Percentiles rank a stretch among this genome's conserved stretches.
phyloP scores from a whole-genome alignment of 2,888 invertebrate species.

The Lepeophtheirus nordmannii region DNA sequence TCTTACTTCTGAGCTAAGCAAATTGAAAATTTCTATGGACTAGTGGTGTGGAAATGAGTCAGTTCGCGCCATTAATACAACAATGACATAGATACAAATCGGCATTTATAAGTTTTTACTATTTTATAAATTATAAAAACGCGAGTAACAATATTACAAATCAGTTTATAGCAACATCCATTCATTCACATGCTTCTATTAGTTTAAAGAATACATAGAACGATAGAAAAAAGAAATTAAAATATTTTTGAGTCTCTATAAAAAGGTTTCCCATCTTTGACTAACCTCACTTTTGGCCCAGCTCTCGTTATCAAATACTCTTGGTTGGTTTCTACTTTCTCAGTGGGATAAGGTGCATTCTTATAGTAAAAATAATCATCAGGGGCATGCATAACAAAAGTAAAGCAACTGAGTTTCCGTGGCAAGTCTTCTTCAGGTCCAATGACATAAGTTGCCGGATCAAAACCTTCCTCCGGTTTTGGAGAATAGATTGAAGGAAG shows the following conservation, averaged over 20 bases:
- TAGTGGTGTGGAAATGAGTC: too few species aligned
- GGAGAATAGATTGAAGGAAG: conserved; percentile 66
- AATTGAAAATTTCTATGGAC: background rate
- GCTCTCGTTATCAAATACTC: conserved; percentile 15
- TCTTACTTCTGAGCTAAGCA: background rate
- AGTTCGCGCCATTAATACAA: too few species aligned
- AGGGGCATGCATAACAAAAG: conserved; percentile 83
- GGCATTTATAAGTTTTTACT: too few species aligned
- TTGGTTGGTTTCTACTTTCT: conserved; percentile 18
- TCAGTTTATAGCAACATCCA: too few species aligned
- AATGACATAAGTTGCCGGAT: conserved; percentile 72
- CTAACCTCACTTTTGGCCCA: conserved; percentile 15
- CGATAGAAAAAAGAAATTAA: too few species aligned
- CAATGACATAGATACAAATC: too few species aligned
- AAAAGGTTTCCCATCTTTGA: conserved; percentile 3
- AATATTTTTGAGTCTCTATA: conserved; percentile 9
- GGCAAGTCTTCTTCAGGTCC: conserved; percentile 64
- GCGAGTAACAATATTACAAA: too few species aligned
- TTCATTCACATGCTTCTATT: too few species aligned
- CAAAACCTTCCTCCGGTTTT: conserved; percentile 58
- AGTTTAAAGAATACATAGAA: too few species aligned
- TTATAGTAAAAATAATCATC: conserved; percentile 70
- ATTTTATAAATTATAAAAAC: too few species aligned
- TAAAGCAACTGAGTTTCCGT: conserved; percentile 65
- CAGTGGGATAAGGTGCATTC: conserved; percentile 54